Conservation (phyloP, 2,797 vertebrate species). For the Coendou prehensilis region DNA sequence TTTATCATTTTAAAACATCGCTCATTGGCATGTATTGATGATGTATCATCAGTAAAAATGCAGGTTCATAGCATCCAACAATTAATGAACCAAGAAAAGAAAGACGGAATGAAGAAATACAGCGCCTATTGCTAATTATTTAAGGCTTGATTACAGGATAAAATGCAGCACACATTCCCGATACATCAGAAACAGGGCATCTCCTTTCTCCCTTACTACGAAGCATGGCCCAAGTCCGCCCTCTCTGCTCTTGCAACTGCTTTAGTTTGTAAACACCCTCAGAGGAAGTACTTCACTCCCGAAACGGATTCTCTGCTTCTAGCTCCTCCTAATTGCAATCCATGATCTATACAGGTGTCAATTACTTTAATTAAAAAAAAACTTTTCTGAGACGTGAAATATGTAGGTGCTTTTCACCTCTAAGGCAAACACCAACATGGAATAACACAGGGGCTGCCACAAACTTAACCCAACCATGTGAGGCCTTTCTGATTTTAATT, state of each 20-base stretch:
- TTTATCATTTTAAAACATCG: not conserved
- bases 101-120: not conserved
- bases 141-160: not conserved
- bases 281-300: too few species aligned
- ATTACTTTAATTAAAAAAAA: not conserved
- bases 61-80: not conserved
- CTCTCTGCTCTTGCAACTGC: not conserved
- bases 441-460: not conserved
- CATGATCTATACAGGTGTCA: not conserved
- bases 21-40: not conserved
- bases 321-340: not conserved
- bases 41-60: not conserved
- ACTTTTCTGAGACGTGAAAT: not conserved
- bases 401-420: not conserved
- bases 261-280: not conserved
- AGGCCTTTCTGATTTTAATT: slow-evolving; percentile 7
- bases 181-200: not conserved
- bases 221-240: not conserved
- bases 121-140: not conserved
- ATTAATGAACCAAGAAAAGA: not conserved
- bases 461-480: not conserved
- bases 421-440: not conserved
- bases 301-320: not conserved
- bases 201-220: not conserved
- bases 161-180: not conserved